Base-by-base conservation (phyloP, 2,113 vertebrate genomes). In the Aplodontia rufa region DNA sequence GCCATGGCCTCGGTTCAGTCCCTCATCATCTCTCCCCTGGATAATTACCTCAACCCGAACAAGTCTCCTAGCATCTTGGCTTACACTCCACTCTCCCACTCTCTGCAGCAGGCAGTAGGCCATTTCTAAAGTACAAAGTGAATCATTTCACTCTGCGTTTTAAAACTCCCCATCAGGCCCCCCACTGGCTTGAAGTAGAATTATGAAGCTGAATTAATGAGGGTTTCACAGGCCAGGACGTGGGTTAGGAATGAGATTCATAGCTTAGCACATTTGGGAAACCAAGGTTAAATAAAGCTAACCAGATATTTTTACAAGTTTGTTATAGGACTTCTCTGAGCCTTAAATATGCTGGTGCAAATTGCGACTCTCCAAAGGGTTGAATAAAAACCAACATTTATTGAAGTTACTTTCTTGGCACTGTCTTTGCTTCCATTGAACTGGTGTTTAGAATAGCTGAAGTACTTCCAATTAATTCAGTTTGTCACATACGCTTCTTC, bases 61-160 rank as follows among this genome's bases (percentile, higher is more conserved):
- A 71, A 80, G 85, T 93, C 93, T 88, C 95, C 51, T 32, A 13
- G 80, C 81, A 58, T 79, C 85, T 90, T 86, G 92, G 94, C 75
- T 83, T 86, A 35, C 9, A 0, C 2, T 0, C 20, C 49, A 64
- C 53, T 40, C 2, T 53, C 90, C 72, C 62, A 6, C 86, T 96
- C 96, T 97, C 68, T 86, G 51, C n/a, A 78, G 62, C 40, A 86
- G 83, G 55, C 58, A 42, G 74, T 42, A 6, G 80, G 79, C 85
- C 82, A 76, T 92, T 94, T 81, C 81, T 62, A 84, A 78, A 92
- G 90, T 40, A 83, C 69, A 83, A 53, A 92, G 40, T 35, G 55
- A 92, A 62, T 92, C 47, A 62, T 86, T 86, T 81, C 80, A 37
- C 53, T 91, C n/a, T 55, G 28, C 30, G 91, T 78, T 87, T 86